A percentile compares a stretch with the other conserved stretches of the same genome.
Evolutionary conservation across 2,113 vertebrate genomes (phyloP).

Genomic region (Scomber japonicus): DNA sequence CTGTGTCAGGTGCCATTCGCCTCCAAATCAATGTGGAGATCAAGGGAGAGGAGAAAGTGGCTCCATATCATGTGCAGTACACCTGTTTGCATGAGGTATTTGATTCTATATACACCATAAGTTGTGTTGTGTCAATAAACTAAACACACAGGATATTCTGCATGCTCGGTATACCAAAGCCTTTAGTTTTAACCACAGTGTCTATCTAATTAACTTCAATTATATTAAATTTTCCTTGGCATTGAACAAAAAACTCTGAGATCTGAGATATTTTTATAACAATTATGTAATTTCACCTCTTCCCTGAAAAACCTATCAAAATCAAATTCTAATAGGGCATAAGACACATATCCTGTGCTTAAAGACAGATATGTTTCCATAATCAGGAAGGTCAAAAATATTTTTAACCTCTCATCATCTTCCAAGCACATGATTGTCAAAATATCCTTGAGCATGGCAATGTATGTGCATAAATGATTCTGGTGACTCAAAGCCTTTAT

Average conservation of each 20-base stretch:
- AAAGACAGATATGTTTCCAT: background rate
- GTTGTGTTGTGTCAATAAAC: background rate
- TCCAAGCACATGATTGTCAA: background rate
- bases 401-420: background rate
- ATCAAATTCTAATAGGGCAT: background rate
- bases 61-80: slow-evolving; percentile 96
- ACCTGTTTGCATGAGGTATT: slow-evolving; percentile 96
- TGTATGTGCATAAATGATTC: background rate
- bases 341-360: background rate
- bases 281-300: background rate
- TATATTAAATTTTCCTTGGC: too few relatives aligned
- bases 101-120: background rate
- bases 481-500: background rate
- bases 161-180: background rate
- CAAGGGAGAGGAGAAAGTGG: slow-evolving; percentile 98
- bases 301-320: background rate
- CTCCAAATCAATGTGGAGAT: slow-evolving; percentile 97
- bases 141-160: background rate
- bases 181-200: background rate
- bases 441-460: slow-evolving; percentile 82
- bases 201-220: too few relatives aligned
- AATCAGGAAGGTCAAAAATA: slow-evolving; percentile 7
- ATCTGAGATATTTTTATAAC: background rate
- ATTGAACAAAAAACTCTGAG: too few relatives aligned
- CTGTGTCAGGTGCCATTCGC: slow-evolving; percentile 95